Base-by-base conservation (phyloP, 2,113 vertebrate genomes). In the Athene noctua region DNA sequence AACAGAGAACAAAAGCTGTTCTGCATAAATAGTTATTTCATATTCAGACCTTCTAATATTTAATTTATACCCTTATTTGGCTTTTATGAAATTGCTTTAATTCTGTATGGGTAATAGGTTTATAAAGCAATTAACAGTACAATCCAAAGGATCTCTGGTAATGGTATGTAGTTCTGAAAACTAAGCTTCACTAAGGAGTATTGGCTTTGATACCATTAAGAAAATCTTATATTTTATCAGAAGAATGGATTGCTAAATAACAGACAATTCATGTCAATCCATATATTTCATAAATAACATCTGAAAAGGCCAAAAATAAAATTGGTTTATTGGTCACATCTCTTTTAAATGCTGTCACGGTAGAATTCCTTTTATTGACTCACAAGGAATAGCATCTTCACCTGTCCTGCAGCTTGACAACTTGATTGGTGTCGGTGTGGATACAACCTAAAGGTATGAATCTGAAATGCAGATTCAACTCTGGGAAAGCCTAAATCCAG, bases 51-150 rank as follows among this genome's bases (percentile, higher is more conserved):
- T 81, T 63, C 79, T 94, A 85, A 88, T 92, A 86, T 96, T 92
- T 97, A 96, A 95, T 96, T 96, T 91, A 97, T 95, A 86, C 17
- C 34, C 36, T 83, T 96, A 94, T 96, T 96, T 96, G 52, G 29
- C 27, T 93, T 95, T 90, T 97, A 89, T 73, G 66, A 91, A 95
- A 93, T 84, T 87, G 59, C 74, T 89, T 95, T 92, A 95, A 81
- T 93, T 94, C 82, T 89, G 38, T 80, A 58, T 72, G n/a, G 82
- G 44, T 66, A 91, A 67, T 82, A 73, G 32, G 47, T 95, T 96
- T 96, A 91, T 96, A 94, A 93, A 92, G 80, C 70, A 94, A 94
- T 96, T 96, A 95, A 68, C n/a, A 89, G 19, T 52, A 55, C 73
- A 72, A 11, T 75, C 74, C 32, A 79, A 88, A 85, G 7, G 20